Percentiles rank a stretch among this genome's conserved stretches.
Conservation (phyloP, 2,797 vertebrate genomes). For the Heliangelus exortis region DNA sequence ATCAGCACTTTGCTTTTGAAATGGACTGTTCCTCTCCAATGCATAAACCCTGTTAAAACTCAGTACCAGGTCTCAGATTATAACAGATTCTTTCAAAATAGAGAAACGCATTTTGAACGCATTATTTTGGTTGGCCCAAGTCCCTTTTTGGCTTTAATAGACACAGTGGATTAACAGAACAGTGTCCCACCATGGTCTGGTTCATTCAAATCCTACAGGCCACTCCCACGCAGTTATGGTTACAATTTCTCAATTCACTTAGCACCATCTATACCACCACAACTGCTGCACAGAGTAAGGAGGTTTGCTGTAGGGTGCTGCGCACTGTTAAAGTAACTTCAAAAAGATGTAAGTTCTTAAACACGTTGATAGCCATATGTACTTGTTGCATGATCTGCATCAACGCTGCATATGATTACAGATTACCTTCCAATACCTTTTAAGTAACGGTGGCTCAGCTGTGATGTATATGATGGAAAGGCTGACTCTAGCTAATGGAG, state of each 20-base stretch:
- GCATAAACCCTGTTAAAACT: constrained; percentile 2
- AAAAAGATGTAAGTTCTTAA: neutral
- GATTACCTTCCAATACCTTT: neutral
- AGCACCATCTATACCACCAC: neutral
- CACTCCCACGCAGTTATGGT: neutral
- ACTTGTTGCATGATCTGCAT: neutral
- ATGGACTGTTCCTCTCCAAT: neutral
- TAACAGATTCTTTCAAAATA: neutral
- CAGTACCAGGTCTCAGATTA: neutral
- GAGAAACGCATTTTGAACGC: neutral
- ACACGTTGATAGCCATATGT: accelerated
- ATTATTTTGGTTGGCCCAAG: neutral
- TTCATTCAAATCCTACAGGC: neutral
- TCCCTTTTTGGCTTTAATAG: neutral
- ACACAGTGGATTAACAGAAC: neutral
- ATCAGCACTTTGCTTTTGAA: constrained; percentile 60
- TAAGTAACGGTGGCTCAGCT: neutral
- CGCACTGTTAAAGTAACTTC: neutral
- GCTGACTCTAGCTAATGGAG: neutral
- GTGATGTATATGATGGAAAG: neutral
- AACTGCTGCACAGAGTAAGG: neutral
- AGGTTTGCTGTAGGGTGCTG: neutral
- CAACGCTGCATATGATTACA: neutral
- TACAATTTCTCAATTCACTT: neutral
- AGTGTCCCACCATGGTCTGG: neutral